A percentile compares a stretch with the other conserved stretches of the same genome.
These are phyloP conservation scores for Drosophila tripunctata DNA, from an alignment of 2,888 invertebrate genomes.

Conservation along the genomic window DNA sequence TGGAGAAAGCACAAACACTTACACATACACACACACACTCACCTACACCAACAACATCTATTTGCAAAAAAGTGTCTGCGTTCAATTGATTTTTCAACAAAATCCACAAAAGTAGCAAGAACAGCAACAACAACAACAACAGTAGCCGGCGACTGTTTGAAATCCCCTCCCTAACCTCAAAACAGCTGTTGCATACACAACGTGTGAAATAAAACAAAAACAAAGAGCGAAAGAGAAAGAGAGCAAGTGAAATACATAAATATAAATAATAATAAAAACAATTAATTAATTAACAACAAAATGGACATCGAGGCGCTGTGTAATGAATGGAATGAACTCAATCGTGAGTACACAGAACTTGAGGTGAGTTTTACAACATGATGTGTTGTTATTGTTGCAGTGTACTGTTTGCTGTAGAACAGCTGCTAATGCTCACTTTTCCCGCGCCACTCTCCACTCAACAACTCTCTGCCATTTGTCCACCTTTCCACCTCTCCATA, in stretches of 20 bases:
- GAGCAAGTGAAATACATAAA: neutral
- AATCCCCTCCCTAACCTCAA: constrained; percentile 53
- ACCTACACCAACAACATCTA: constrained; percentile 2
- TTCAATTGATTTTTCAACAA: constrained; percentile 61
- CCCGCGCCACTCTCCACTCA: neutral
- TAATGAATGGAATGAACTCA: constrained; percentile 92
- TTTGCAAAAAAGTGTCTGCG: too few species aligned
- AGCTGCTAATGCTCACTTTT: constrained; percentile 45
- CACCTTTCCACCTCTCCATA: neutral
- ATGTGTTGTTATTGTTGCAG: neutral
- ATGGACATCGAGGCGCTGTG: constrained; percentile 86
- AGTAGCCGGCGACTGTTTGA: constrained; percentile 42
- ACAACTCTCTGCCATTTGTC: neutral
- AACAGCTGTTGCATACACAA: constrained; percentile 70
- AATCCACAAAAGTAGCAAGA: constrained; percentile 11
- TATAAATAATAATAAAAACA: constrained; percentile 13
- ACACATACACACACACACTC: constrained; percentile 32
- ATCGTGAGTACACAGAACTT: constrained; percentile 90
- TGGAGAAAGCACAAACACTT: constrained; percentile 8
- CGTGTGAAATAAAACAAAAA: constrained; percentile 32
- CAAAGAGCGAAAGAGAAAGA: too few species aligned
- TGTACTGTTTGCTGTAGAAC: constrained; percentile 18
- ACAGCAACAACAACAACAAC: neutral
- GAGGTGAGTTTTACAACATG: constrained; percentile 88
- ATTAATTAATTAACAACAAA: constrained; percentile 13